phyloP scores from a whole-genome alignment of 2,797 vertebrate genomes.

The Squalus acanthias region DNA sequence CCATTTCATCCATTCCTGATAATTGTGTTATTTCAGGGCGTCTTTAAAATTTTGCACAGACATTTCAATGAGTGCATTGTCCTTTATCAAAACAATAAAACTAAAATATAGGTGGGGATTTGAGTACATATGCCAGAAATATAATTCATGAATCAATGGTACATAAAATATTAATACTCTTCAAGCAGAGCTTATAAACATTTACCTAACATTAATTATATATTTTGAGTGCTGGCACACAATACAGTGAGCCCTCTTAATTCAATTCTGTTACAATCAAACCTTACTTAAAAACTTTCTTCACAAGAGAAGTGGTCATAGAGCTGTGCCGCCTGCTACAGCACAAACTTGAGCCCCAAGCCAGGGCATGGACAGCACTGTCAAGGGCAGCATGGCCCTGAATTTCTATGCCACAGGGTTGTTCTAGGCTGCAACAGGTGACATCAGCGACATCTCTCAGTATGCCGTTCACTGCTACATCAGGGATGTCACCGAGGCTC shows the following conservation, averaged over 20 bases:
- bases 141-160: neutral
- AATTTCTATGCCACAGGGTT: neutral
- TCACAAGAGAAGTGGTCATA: neutral
- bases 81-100: neutral
- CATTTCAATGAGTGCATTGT: neutral
- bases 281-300: neutral
- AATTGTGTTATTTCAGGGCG: neutral
- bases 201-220: neutral
- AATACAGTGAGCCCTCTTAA: neutral
- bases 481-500: too few species aligned
- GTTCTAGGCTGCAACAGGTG: neutral
- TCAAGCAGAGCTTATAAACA: conserved; percentile 11
- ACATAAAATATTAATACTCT: neutral
- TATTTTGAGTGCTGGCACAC: neutral
- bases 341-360: neutral
- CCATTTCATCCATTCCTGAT: neutral
- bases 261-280: neutral
- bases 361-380: neutral
- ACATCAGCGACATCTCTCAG: neutral
- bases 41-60: neutral
- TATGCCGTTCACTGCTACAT: neutral
- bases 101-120: neutral
- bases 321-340: neutral
- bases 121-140: neutral
- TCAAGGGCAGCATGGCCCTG: neutral